These are phyloP conservation scores for Fulmarus glacialis DNA, from an alignment of 2,113 vertebrate genomes.

Conservation along the genomic window DNA sequence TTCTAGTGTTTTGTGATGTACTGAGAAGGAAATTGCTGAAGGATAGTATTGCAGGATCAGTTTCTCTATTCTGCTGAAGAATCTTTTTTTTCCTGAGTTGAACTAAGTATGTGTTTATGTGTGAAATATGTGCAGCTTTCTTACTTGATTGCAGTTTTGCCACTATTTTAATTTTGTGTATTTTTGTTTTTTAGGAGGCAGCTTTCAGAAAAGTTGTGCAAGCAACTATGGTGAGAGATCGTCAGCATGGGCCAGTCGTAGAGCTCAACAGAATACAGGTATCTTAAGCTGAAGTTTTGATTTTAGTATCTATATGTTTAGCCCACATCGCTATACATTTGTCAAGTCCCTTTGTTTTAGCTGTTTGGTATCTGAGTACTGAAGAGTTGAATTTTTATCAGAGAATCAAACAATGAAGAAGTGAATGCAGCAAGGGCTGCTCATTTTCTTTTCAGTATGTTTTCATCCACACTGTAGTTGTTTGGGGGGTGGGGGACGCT, in stretches of 20 bases:
- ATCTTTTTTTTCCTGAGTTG: neutral
- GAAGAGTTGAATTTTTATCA: neutral
- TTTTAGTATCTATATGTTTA: neutral
- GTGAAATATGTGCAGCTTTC: neutral
- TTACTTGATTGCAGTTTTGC: neutral
- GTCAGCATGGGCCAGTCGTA: conserved; percentile 95
- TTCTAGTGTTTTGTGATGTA: neutral
- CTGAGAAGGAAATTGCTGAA: neutral
- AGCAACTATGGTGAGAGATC: conserved; percentile 97
- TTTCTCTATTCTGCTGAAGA: neutral
- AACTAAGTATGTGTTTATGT: neutral
- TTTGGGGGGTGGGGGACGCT: neutral
- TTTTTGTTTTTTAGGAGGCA: conserved; percentile 83
- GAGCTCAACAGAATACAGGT: conserved; percentile 99
- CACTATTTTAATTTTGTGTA: neutral
- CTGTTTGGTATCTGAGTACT: neutral
- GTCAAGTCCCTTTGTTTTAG: neutral
- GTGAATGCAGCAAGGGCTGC: neutral
- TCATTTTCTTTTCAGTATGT: neutral
- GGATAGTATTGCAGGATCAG: neutral
- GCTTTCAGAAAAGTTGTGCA: conserved; percentile 98
- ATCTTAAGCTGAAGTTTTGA: neutral
- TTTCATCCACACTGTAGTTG: neutral
- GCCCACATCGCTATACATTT: neutral
- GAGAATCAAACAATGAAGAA: neutral